phyloP scores from a whole-genome alignment of 2,888 invertebrate species.

The Tachina lurida region DNA sequence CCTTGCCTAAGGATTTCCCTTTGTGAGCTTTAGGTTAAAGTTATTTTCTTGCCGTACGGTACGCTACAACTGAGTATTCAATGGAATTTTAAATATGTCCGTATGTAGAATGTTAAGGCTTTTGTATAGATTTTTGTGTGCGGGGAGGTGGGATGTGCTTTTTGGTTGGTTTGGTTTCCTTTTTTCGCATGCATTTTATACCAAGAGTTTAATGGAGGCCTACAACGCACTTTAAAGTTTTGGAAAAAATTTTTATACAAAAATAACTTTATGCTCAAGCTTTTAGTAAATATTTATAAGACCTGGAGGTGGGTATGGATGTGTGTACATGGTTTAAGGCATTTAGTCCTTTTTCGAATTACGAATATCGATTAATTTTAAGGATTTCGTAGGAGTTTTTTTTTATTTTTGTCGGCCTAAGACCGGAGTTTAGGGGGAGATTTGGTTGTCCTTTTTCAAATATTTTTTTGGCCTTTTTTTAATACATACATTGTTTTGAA shows the following conservation, averaged over 20 bases:
- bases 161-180: not conserved
- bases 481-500: no score
- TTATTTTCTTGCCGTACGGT: conserved; percentile 12
- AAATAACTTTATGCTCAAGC: conserved; percentile 50
- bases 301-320: not conserved
- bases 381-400: not conserved
- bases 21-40: conserved; percentile 26
- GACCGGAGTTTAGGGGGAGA: not conserved
- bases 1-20: conserved; percentile 21
- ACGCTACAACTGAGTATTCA: not conserved
- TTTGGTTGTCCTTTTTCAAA: conserved; percentile 19
- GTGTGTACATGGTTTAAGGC: not conserved
- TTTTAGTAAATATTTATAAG: conserved; percentile 16
- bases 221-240: not conserved
- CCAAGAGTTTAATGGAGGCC: not conserved
- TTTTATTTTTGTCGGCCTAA: not conserved
- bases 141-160: not conserved
- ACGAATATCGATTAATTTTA: conserved; percentile 56
- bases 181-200: not conserved
- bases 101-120: conserved; percentile 16
- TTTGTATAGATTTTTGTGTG: conserved; percentile 17
- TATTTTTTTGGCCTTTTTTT: conserved; percentile 42
- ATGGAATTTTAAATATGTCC: conserved; percentile 8
- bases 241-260: conserved; percentile 10
- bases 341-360: conserved; percentile 25